Conservation (phyloP, 2,888 invertebrate species). For the Hedychridium roseum region DNA sequence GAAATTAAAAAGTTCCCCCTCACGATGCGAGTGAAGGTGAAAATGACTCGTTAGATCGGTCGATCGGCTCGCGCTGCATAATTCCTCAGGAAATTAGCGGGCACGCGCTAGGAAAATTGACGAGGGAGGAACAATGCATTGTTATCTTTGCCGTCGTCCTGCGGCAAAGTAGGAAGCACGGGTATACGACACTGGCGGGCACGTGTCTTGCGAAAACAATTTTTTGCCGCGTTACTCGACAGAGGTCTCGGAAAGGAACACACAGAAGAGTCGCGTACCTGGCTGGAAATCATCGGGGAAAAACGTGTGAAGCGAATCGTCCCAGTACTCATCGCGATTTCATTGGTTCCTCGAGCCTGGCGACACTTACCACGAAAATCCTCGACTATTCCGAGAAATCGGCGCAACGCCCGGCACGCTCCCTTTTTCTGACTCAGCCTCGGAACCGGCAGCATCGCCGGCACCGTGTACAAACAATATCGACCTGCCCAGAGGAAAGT, state of each 20-base stretch:
- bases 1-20: too few relatives aligned
- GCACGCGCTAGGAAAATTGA: neutral
- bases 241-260: too few relatives aligned
- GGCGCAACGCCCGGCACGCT: constrained; percentile 20
- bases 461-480: too few relatives aligned
- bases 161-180: too few relatives aligned
- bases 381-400: constrained; percentile 32
- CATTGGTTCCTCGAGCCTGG: constrained; percentile 25
- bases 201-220: constrained; percentile 35
- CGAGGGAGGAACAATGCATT: neutral
- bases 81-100: neutral
- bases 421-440: constrained; percentile 18
- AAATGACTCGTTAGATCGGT: too few relatives aligned
- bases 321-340: neutral
- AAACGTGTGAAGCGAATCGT: neutral
- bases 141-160: too few relatives aligned
- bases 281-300: neutral
- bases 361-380: constrained; percentile 34
- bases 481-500: too few relatives aligned
- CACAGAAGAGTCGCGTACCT: too few relatives aligned
- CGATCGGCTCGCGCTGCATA: too few relatives aligned
- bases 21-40: too few relatives aligned
- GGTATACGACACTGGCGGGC: constrained; percentile 8
- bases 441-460: constrained; percentile 1
- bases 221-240: constrained; percentile 28